phyloP scores from a whole-genome alignment of 2,888 invertebrate genomes.

The Stegophylla sp. region DNA sequence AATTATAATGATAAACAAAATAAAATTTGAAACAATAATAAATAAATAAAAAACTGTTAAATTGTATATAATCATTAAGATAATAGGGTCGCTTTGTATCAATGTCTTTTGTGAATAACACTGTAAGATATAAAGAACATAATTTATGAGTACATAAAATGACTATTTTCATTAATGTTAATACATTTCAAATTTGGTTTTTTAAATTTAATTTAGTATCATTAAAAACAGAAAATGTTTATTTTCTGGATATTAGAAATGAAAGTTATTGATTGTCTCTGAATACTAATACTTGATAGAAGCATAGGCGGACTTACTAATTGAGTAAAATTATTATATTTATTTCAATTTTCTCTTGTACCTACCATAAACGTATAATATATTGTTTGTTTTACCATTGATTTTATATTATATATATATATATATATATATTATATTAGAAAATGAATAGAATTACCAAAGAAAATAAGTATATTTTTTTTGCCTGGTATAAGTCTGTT shows the following conservation, averaged over 20 bases:
- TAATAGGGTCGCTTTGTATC: background rate
- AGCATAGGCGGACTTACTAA: no score
- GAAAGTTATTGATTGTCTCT: slow-evolving; percentile 49
- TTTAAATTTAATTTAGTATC: background rate
- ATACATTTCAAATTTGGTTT: slow-evolving; percentile 10
- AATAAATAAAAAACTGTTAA: slow-evolving; percentile 34
- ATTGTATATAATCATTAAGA: slow-evolving; percentile 29
- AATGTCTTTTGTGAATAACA: slow-evolving; percentile 36
- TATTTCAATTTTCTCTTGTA: no score
- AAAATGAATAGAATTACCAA: no score
- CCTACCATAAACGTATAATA: no score
- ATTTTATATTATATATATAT: no score
- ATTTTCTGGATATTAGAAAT: background rate
- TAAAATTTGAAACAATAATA: slow-evolving; percentile 21
- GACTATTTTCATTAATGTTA: background rate
- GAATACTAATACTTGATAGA: slow-evolving; percentile 33
- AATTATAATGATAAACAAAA: slow-evolving; percentile 16
- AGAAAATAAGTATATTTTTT: no score
- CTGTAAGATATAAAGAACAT: background rate
- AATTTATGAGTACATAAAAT: slow-evolving; percentile 10
- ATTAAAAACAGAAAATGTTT: background rate
- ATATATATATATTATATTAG: no score
- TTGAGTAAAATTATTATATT: no score
- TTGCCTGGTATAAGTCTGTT: no score
- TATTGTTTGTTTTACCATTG: no score